Evolutionary conservation across 2,797 vertebrate genomes (phyloP).

Genomic region (Poecilia wingei): DNA sequence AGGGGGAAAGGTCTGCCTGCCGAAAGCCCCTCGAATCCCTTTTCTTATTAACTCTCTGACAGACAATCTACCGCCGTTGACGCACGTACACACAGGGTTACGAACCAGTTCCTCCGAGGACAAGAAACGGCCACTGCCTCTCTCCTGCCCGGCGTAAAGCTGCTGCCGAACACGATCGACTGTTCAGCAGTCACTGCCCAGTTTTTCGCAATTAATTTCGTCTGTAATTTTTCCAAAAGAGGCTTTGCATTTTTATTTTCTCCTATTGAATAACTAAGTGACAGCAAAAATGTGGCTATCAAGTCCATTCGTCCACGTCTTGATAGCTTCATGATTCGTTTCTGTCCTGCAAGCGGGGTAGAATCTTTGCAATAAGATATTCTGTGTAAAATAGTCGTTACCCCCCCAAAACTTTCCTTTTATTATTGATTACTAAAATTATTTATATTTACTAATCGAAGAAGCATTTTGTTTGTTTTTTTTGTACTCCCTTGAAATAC

Average conservation of each 20-base stretch:
- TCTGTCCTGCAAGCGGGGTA: neutral
- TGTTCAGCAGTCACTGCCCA: neutral
- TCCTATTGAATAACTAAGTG: neutral
- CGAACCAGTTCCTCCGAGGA: conserved; percentile 44
- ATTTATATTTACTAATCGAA: neutral
- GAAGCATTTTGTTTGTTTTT: neutral
- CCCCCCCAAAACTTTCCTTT: neutral
- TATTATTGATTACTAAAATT: neutral
- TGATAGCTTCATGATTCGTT: neutral
- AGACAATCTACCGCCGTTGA: conserved; percentile 61
- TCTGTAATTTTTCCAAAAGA: neutral
- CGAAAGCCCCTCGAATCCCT: conserved; percentile 73
- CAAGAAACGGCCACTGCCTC: conserved; percentile 9
- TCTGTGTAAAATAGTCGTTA: neutral
- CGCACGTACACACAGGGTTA: neutral
- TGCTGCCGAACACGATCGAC: neutral
- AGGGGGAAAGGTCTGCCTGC: conserved; percentile 36
- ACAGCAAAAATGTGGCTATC: neutral
- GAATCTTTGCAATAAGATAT: neutral
- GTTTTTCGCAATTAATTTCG: neutral
- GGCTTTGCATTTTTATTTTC: neutral
- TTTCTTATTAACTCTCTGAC: conserved; percentile 75
- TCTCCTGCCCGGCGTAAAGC: neutral
- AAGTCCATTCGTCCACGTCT: neutral
- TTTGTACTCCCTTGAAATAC: neutral